Conservation (phyloP, 2,888 invertebrate species). For the Hyles lineata region DNA sequence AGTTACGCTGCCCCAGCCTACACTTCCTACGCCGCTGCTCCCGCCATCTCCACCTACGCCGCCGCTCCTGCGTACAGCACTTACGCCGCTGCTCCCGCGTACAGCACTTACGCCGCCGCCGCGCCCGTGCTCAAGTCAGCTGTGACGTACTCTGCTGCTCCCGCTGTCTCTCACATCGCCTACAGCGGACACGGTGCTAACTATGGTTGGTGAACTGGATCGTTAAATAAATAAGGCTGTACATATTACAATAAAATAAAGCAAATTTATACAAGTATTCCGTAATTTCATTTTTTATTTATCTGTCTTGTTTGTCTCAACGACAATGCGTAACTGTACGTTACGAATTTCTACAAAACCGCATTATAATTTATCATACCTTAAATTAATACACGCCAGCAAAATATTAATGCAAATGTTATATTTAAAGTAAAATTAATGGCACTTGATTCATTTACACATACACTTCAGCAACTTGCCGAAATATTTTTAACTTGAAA, state of each 20-base stretch:
- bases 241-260: conserved; percentile 61
- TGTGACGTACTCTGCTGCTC: conserved; percentile 84
- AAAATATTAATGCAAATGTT: no score
- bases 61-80: conserved; percentile 67
- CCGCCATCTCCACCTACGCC: conserved; percentile 74
- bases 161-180: conserved; percentile 86
- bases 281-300: conserved; percentile 28
- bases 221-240: conserved; percentile 52
- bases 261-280: conserved; percentile 53
- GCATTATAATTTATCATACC: not conserved
- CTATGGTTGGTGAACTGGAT: conserved; percentile 86
- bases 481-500: no score
- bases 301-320: not conserved
- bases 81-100: conserved; percentile 53
- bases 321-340: no score
- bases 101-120: conserved; percentile 61
- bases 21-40: conserved; percentile 54
- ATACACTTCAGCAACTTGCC: no score
- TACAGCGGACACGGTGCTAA: conserved; percentile 87
- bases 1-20: conserved; percentile 58
- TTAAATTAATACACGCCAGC: no score
- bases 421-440: no score
- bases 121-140: conserved; percentile 72
- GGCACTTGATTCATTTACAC: no score
- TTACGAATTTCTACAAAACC: no score